Base-by-base conservation (phyloP, 2,888 invertebrate species). In the Megaustenia siamemsis region DNA sequence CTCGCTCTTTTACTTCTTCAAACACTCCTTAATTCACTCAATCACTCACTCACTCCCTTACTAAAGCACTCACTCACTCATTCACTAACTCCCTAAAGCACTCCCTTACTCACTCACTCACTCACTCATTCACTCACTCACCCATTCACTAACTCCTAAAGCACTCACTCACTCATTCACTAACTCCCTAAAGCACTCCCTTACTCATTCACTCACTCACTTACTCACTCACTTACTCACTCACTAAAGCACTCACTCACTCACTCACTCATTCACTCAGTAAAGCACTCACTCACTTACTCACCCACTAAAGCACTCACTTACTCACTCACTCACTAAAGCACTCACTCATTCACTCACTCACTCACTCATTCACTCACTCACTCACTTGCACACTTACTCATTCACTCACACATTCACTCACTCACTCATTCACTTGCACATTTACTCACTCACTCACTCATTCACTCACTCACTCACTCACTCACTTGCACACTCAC, bases 391-490 rank as follows among this genome's bases (percentile, higher is more conserved):
- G 12, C 68, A 32, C 8, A 5, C 32, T 32, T 21, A 32, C 32
- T 32, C 32, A 8, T 5, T 68, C 21, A 6, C 5, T 12, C 21
- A 32, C 68, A 35, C 10, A 5, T 35, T 6, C 68, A 5, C n/a
- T 32, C 28, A 28, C 68, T 68, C 60, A 24, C 24, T 24, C 28
- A 21, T 60, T n/a, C 21, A n/a, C 43, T 56, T 35, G 40, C 43
- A 60, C 15, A 28, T 53, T 76, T 45, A 8, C 32, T 76, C 12
- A 43, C 43, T 63, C 40, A 32, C 63, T 28, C n/a, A 24, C 40
- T 80, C 32, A 18, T 45, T 80, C 24, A 2, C 45, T 40, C 28
- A 10, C 80, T 45, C 80, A 43, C 68, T 80, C 32, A 45, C 68
- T 49, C 35, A 15, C 32, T 68, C 32, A 5, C 40, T 68, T 68